Conservation (phyloP, 2,888 invertebrate species). For the Trachelus iudaicus region DNA sequence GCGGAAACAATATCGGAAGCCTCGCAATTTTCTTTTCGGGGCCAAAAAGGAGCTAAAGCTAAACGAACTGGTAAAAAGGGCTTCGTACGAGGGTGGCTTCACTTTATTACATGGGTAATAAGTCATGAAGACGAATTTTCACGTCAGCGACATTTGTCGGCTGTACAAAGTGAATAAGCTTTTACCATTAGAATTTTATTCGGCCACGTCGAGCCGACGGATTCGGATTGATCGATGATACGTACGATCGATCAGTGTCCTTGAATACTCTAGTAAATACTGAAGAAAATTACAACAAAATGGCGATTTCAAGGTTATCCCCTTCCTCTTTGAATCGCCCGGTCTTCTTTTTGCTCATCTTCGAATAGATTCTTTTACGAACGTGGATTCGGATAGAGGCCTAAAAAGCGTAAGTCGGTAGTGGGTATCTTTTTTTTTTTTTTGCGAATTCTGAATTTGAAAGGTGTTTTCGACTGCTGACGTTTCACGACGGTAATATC, state of each 20-base stretch:
- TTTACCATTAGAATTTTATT: neutral
- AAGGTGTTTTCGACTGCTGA: neutral
- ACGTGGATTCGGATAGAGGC: neutral
- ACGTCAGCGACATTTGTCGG: too few species aligned
- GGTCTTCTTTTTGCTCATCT: neutral
- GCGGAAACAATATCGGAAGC: too few species aligned
- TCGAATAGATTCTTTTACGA: neutral
- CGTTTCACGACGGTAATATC: neutral
- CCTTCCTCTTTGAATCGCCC: neutral
- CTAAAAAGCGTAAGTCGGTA: neutral
- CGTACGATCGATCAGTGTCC: too few species aligned
- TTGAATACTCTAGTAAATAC: too few species aligned
- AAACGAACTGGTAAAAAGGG: too few species aligned
- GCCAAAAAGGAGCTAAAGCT: too few species aligned
- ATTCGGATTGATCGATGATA: neutral
- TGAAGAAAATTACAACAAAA: neutral
- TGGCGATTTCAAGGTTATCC: neutral
- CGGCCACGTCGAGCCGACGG: too few species aligned
- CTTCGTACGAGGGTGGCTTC: too few species aligned
- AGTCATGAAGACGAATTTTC: too few species aligned
- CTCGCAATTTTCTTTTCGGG: too few species aligned
- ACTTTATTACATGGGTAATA: too few species aligned
- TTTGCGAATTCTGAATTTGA: neutral
- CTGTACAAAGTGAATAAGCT: too few species aligned
- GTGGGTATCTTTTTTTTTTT: neutral